Base-by-base conservation (phyloP, 2,888 invertebrate species). In the Tetranychus truncatus region DNA sequence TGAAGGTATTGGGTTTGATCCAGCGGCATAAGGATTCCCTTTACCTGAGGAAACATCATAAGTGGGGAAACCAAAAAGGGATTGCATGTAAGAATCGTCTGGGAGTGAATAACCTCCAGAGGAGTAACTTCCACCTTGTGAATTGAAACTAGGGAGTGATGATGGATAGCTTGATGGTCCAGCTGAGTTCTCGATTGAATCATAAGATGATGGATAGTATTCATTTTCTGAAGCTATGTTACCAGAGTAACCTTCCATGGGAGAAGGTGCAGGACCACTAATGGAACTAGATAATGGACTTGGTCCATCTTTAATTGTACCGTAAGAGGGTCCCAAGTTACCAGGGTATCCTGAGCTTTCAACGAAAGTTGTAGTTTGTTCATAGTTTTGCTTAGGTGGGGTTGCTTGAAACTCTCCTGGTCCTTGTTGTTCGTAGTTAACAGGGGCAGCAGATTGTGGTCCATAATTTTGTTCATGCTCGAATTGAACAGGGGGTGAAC, bases 231-330 rank as follows among this genome's bases (percentile, higher is more conserved):
- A 69, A 9, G 20, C 34, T 21, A 24, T 24, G 69, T 24, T 20
- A 20, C 69, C 69, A 69, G 11, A 69, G 21, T 69, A 20, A 69
- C 69, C 69, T 69, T 69, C 69, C 5, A 69, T 24, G 18, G 69
- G 67, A 9, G 67, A 5, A 24, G 69, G 20, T 20, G 69, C 1
- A 11, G 69, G 69, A 69, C 66, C 66, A 20, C 20, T 20, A 66
- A 24, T 21, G n/a, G 69, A 69, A 24, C 6, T 24, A 9, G 34
- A 8, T 21, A 24, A 69, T 20, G 69, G 55, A 55, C 55, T 55
- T 55, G 55, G 55, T 15, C 55, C 55, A 55, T 55, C 55, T 55
- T 55, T 55, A 55, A 55, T 55, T 55, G 55, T 55, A 55, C 55
- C 55, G 15, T 55, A 55, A 15, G 55, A 1, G 6, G 55, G 55